Conservation (phyloP, 2,797 vertebrate species). For the Liasis olivaceus region DNA sequence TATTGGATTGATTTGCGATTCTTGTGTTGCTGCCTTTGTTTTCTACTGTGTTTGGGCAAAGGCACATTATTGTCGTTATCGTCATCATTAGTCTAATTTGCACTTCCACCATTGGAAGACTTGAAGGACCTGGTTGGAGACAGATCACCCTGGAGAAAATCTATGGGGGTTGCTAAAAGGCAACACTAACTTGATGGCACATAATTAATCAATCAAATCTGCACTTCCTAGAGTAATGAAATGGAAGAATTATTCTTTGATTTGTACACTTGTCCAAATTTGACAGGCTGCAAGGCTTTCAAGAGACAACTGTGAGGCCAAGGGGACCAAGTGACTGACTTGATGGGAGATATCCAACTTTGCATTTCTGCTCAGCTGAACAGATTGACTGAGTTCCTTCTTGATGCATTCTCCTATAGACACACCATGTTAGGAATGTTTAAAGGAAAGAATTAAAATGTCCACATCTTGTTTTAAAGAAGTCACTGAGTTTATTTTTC, state of each 20-base stretch:
- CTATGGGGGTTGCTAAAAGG: not conserved
- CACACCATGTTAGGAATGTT: not conserved
- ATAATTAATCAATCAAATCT: not conserved
- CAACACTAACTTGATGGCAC: no score
- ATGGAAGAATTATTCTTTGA: not conserved
- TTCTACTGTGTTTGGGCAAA: no score
- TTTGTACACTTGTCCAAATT: not conserved
- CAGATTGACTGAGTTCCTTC: not conserved
- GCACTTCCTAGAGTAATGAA: not conserved
- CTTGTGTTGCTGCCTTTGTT: no score
- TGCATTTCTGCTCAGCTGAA: not conserved
- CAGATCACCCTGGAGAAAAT: no score
- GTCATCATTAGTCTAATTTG: no score
- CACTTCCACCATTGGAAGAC: no score
- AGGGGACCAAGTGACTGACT: no score
- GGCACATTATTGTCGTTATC: no score
- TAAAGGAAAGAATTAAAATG: not conserved
- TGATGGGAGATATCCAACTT: not conserved
- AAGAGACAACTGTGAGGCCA: not conserved
- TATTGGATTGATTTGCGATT: no score
- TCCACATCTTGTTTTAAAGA: constrained; percentile 18
- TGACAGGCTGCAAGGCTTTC: not conserved
- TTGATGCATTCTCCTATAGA: not conserved
- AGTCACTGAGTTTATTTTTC: constrained; percentile 60
- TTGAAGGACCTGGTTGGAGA: no score